Evolutionary conservation across 2,888 invertebrate genomes (phyloP), one percentile per base, ranked within the genome.

Genomic region (Phania funesta): DNA sequence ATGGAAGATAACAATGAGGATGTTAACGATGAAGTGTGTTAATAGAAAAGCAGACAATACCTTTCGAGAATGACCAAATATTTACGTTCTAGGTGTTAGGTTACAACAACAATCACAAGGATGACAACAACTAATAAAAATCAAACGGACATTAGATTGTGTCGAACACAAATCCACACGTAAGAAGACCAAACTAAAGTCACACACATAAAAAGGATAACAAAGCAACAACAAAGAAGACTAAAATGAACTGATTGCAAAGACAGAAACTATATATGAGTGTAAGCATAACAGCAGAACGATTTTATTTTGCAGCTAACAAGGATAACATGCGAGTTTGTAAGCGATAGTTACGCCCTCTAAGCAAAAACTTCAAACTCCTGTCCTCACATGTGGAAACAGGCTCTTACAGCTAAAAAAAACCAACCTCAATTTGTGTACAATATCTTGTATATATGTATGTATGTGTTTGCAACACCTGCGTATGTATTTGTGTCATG

Each of bases 11-110:
- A 46, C 26, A 46, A 20, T 32, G 16, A 67, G 18, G 24, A 75
- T n/a, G 22, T 38, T 18, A 29, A 29, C 7, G 29, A 29, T 4
- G 7, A 29, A 7, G 29, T 29, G 29, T 6, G 29, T 24, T 26
- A 13, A 41, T 29, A 48, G 16, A 32, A 50, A 38, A 48, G 6
- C 29, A 24, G 9, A 4, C 80, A 77, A 71, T n/a, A 65, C 80
- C 74, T 80, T 80, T 76, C 64, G 41, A 73, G 60, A 81, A 78
- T 84, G 79, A 81, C 84, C 79, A 84, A 85, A 85, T 85, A 84
- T 85, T 84, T 85, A 77, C 82, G 62, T 65, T 81, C 52, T 75
- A 80, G 74, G 75, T 73, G 62, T 68, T 64, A 41, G 48, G 20
- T 67, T 38, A 67, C 6, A 56, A 24, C 71, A 71, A 67, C 54